Conservation (phyloP, 2,797 vertebrate genomes). For the Tinamus major region DNA sequence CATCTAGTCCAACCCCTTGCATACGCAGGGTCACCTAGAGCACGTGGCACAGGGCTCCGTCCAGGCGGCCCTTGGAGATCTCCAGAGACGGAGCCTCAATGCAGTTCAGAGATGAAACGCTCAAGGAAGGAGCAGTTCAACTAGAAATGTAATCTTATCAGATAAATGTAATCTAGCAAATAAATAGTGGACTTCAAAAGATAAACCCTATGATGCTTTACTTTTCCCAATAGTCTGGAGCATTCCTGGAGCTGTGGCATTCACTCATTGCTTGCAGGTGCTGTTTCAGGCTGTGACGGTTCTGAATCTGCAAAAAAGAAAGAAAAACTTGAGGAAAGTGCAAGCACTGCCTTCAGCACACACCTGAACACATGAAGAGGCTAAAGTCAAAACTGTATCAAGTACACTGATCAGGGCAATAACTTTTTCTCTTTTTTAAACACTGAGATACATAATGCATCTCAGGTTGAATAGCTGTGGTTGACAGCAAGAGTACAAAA, state of each 20-base stretch:
- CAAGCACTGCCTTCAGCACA: neutral
- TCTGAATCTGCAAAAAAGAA: slow-evolving; percentile 43
- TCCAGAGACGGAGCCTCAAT: no score
- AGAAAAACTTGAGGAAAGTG: neutral
- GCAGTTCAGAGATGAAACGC: neutral
- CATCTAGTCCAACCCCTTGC: no score
- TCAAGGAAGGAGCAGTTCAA: neutral
- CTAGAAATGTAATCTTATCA: neutral
- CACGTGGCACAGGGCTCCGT: no score
- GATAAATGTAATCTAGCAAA: neutral
- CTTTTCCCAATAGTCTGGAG: neutral
- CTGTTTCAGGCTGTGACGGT: neutral
- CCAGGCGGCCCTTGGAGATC: no score
- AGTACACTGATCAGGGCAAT: neutral
- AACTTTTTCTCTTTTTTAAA: neutral
- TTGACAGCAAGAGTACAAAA: neutral
- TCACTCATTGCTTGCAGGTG: slow-evolving; percentile 32
- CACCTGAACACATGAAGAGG: neutral
- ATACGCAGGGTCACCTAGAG: no score
- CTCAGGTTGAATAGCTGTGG: fast-evolving
- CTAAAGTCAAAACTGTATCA: neutral
- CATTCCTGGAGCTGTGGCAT: neutral
- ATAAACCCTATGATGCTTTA: neutral
- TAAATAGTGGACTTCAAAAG: neutral
- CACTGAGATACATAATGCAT: neutral